Conservation (phyloP, 2,113 vertebrate genomes). For the Piaya cayana region DNA sequence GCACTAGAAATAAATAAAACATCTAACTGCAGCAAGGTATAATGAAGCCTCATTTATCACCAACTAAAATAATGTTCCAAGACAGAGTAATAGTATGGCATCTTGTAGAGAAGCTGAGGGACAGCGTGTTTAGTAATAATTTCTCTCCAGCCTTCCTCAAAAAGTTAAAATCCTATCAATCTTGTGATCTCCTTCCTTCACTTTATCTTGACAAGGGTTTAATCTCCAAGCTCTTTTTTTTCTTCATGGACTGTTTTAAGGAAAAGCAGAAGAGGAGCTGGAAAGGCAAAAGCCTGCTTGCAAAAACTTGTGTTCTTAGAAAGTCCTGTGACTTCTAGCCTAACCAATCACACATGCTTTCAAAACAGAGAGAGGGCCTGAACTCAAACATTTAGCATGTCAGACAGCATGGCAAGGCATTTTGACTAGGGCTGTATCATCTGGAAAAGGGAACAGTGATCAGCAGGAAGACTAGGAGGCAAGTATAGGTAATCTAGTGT, state of each 20-base stretch:
- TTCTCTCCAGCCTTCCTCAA: background rate
- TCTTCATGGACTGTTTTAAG: background rate
- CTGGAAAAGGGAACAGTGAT: background rate
- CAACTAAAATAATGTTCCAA: background rate
- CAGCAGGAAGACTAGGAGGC: background rate
- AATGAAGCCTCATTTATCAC: background rate
- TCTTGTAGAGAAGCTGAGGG: background rate
- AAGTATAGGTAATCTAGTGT: background rate
- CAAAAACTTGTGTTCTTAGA: background rate
- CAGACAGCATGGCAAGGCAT: background rate
- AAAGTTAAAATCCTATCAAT: background rate
- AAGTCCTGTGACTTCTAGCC: background rate
- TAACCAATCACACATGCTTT: background rate
- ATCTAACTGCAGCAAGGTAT: background rate
- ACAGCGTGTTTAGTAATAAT: background rate
- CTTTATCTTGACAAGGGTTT: background rate
- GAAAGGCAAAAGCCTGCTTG: background rate
- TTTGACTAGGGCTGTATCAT: background rate
- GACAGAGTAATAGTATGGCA: background rate
- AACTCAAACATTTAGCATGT: background rate
- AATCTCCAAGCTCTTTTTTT: background rate
- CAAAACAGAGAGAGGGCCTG: background rate
- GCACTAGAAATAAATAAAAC: background rate
- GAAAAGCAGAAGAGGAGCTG: background rate
- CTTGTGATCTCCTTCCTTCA: background rate